These are phyloP conservation scores for Gymnothorax reevesii DNA, from an alignment of 2,797 vertebrate genomes.

Conservation along the genomic window DNA sequence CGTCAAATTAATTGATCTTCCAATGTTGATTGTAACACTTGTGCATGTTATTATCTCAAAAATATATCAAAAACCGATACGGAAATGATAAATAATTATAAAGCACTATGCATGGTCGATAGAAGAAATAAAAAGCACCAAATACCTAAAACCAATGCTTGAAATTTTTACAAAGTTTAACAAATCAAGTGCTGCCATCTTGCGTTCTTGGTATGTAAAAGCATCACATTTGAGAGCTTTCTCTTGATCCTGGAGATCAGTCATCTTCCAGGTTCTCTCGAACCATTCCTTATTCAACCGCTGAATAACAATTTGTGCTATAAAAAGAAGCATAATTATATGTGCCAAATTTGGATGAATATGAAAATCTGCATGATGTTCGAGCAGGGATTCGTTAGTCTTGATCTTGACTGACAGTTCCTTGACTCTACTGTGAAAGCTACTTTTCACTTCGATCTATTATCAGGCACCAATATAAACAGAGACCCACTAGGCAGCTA, in stretches of 20 bases:
- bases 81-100: background rate
- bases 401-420: background rate
- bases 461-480: background rate
- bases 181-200: conserved; percentile 19
- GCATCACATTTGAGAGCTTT: background rate
- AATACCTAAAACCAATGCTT: background rate
- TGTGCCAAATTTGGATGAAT: no score
- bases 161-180: background rate
- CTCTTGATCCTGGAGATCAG: no score
- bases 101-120: background rate
- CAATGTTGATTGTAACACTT: background rate
- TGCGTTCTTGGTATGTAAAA: background rate
- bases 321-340: no score
- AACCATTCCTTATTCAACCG: no score
- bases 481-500: background rate
- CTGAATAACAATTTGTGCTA: no score
- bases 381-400: no score
- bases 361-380: no score
- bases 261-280: no score
- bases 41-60: background rate
- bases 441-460: background rate
- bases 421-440: background rate
- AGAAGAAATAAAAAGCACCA: background rate
- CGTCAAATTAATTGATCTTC: background rate
- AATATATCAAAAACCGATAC: background rate